Percentiles rank a stretch among this genome's conserved stretches.
Evolutionary conservation across 2,888 invertebrate species (phyloP).

Genomic region (Saturnia pavonia): DNA sequence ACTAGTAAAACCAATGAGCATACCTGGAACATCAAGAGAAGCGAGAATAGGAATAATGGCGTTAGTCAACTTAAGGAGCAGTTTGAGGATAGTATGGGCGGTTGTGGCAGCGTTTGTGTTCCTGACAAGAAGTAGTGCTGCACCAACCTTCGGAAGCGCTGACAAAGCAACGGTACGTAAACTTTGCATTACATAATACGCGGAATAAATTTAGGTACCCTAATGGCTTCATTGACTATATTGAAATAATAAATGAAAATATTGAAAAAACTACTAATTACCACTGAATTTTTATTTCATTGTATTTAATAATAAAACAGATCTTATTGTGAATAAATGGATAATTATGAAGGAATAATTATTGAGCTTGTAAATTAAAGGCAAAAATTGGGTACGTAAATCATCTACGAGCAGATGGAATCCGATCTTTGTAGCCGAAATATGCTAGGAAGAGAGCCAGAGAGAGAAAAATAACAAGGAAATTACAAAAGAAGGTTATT

Average conservation of each 20-base stretch:
- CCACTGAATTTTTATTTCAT: not conserved
- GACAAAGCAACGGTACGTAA: constrained; percentile 75
- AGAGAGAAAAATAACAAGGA: too few species aligned
- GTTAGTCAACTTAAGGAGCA: constrained; percentile 57
- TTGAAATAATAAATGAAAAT: not conserved
- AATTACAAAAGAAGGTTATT: too few species aligned
- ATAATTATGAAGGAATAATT: not conserved
- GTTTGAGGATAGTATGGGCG: constrained; percentile 64
- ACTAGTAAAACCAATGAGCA: constrained; percentile 60
- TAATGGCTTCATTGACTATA: not conserved
- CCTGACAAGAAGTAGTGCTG: constrained; percentile 65
- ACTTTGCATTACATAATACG: not conserved
- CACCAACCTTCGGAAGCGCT: constrained; percentile 67
- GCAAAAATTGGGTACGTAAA: too few species aligned
- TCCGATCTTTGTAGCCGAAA: too few species aligned
- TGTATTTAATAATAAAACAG: not conserved
- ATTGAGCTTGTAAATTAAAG: too few species aligned
- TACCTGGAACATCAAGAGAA: constrained; percentile 46
- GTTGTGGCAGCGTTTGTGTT: constrained; percentile 55
- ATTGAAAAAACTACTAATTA: not conserved
- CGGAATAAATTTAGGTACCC: not conserved
- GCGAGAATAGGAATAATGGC: constrained; percentile 59
- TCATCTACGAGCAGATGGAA: too few species aligned
- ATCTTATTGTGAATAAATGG: not conserved
- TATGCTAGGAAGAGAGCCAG: too few species aligned